Evolutionary conservation across 2,797 vertebrate genomes (phyloP).

Genomic region (Peromyscus eremicus): DNA sequence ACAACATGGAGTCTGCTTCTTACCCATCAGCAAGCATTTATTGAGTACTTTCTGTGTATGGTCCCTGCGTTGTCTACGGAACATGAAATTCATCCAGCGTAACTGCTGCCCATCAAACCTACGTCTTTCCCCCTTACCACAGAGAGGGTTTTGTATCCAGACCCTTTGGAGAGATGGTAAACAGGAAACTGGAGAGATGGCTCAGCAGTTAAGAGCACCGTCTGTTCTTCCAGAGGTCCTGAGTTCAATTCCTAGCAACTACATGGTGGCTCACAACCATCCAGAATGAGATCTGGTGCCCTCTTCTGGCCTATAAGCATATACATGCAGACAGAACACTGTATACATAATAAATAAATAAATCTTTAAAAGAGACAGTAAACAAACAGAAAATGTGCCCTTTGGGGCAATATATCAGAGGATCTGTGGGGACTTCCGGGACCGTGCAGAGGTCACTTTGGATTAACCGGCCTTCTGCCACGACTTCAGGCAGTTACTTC

Average conservation of each 20-base stretch:
- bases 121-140: not conserved
- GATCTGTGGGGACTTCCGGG: not conserved
- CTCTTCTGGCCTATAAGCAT: no score
- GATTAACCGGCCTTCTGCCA: not conserved
- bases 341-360: no score
- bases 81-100: not conserved
- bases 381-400: not conserved
- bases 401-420: not conserved
- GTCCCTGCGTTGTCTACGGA: not conserved
- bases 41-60: not conserved
- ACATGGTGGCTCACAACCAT: no score
- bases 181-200: no score
- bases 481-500: not conserved
- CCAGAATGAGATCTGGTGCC: no score
- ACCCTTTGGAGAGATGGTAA: not conserved
- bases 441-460: not conserved
- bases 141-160: constrained; percentile 23
- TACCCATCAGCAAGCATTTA: not conserved
- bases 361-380: no score
- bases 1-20: not conserved
- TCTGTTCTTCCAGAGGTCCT: no score
- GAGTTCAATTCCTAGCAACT: no score
- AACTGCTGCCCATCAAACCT: not conserved
- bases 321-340: no score
- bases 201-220: no score